Base-by-base conservation (phyloP, 2,888 invertebrate species). In the Celastrina argiolus region DNA sequence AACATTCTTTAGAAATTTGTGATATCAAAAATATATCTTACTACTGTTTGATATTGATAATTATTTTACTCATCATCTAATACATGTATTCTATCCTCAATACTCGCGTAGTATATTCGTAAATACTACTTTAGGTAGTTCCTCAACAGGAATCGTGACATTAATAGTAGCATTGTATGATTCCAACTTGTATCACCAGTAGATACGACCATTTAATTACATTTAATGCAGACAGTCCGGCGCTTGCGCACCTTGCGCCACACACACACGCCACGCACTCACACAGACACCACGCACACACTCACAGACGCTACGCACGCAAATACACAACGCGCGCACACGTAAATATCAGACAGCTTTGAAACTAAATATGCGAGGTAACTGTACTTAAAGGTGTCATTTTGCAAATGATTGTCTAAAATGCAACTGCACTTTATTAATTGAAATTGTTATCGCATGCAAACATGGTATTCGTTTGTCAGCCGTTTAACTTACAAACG, bases 241-340 rank as follows among this genome's bases (percentile, higher is more conserved):
- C 67, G 22, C 59, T 41, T 56, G 56, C 31, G 41, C 69, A 69
- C 64, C 65, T 67, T 67, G 67, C 69, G 42, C 12, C n/a, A n/a
- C n/a, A n/a, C n/a, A n/a, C n/a, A n/a, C n/a, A n/a, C n/a, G n/a
- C 14, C 63, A 65, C 67, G 31, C 28, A 42, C 31, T 1, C 41
- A 12, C 41, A 58, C 31, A 16, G 2, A 0, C 22, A 0, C 1
- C 22, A 64, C 10, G 0, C 18, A 64, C 14, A 28, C 16, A 31
- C 12, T n/a, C n/a, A n/a, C n/a, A n/a, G n/a, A n/a, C n/a, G n/a
- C 14, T 58, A 65, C 67, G 31, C 28, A 42, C 31, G 2, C 41
- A 12, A 39, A 58, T 18, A 16, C 3, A 0, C 22, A 0, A 5
- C 22, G 51, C 10, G 0, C 18, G 56, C 14, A 28, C 16, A 31